Evolutionary conservation across 1,140 invertebrate species (phyloP), one percentile per base, ranked within the genome.

Genomic region (Drosophila sproati): DNA sequence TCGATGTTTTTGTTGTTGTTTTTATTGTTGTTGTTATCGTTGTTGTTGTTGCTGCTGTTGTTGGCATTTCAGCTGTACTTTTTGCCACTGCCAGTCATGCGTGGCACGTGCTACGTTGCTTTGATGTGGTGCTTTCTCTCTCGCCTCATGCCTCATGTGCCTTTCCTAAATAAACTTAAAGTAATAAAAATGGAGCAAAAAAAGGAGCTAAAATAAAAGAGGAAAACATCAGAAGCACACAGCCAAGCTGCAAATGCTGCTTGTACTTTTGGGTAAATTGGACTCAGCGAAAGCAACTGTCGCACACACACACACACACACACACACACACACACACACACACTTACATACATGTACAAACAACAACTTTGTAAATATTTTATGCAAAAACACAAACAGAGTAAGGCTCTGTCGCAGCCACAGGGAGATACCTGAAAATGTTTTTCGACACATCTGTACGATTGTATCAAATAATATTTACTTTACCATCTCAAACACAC

Each of bases 381-480:
- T 88, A 88, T 89, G 83, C 83, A 88, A 83, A 88, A 89, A 83
- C 83, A 83, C 83, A 87, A 79, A 66, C 63, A 62, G 57, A 57
- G 57, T 39, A 47, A 60, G 57, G 67, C 48, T 52, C 31, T 59
- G 63, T 70, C 57, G 56, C 52, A 62, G 66, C 72, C 72, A 43
- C 72, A 64, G 76, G 52, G 10, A 72, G 60, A 70, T 72, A 89
- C 83, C 83, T 88, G 83, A 60, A 80, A 89, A 88, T 88, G 83
- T 87, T 76, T 80, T 88, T 83, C 83, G 64, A 88, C 80, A 89
- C 83, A 88, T 76, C 73, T 71, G 61, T 72, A 76, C 55, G 64
- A 57, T 73, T 70, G 74, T 80, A 89, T 89, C 85, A 83, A 89
- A 88, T 89, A 88, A 88, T 88, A 88, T 88, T 88, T 88, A 78